Percentiles rank a stretch among this genome's conserved stretches.
Evolutionary conservation across 2,888 invertebrate species (phyloP).

Genomic region (Liodrosophila aerea): DNA sequence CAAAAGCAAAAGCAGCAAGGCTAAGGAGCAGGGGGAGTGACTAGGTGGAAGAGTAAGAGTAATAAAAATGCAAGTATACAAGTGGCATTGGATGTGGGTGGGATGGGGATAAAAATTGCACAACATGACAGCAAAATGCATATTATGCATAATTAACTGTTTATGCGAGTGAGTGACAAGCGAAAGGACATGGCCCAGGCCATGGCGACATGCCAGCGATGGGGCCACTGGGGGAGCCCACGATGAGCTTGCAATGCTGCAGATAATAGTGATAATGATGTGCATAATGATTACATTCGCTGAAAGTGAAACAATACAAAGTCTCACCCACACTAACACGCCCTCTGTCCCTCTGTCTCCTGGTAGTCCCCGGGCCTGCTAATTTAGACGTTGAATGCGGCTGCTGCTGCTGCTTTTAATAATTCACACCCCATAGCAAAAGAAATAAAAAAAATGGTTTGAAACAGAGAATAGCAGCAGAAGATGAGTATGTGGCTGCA

Average conservation of each 20-base stretch:
- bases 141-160: slow-evolving; percentile 81
- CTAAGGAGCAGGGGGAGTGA: slow-evolving; percentile 10
- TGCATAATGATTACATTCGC: slow-evolving; percentile 56
- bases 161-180: slow-evolving; percentile 75
- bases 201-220: slow-evolving; percentile 30
- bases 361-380: slow-evolving; percentile 48
- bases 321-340: slow-evolving; percentile 10
- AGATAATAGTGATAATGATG: slow-evolving; percentile 40
- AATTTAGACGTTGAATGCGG: slow-evolving; percentile 67
- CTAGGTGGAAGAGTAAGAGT: slow-evolving; percentile 11
- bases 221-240: slow-evolving; percentile 24
- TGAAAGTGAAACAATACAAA: slow-evolving; percentile 72
- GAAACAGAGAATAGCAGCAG: slow-evolving; percentile 49
- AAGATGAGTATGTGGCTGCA: slow-evolving; percentile 6
- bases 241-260: slow-evolving; percentile 44
- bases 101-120: slow-evolving; percentile 65
- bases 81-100: not conserved
- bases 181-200: slow-evolving; percentile 65
- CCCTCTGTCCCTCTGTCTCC: slow-evolving; percentile 21
- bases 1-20: slow-evolving; percentile 8
- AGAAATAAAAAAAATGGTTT: slow-evolving; percentile 65
- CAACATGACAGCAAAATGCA: slow-evolving; percentile 79
- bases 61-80: slow-evolving; percentile 47
- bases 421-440: slow-evolving; percentile 68
- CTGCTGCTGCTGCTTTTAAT: slow-evolving; percentile 65